phyloP scores from a whole-genome alignment of 2,113 vertebrate species.

The Ibidorhyncha struthersii region DNA sequence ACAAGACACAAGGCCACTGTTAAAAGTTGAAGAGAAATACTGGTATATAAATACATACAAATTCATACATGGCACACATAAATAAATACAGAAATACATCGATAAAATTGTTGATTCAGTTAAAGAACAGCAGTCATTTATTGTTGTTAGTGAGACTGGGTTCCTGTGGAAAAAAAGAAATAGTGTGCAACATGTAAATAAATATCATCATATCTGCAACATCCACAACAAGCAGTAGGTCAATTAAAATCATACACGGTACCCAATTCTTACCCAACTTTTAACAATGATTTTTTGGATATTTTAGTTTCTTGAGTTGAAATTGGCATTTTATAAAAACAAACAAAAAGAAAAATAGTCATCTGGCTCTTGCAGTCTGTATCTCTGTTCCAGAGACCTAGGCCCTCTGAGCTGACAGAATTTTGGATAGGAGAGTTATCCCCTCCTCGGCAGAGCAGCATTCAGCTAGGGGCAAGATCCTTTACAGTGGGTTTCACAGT shows the following conservation, averaged over 20 bases:
- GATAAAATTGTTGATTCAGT: not conserved
- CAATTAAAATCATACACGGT: not conserved
- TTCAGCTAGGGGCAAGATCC: not conserved
- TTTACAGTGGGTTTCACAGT: not conserved
- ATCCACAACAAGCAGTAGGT: not conserved
- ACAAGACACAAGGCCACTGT: not conserved
- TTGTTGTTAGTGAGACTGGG: not conserved
- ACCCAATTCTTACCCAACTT: not conserved
- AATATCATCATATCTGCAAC: not conserved
- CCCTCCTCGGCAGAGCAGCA: not conserved
- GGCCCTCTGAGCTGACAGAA: not conserved
- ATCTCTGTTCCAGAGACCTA: not conserved
- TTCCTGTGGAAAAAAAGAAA: not conserved
- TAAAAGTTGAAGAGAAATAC: not conserved
- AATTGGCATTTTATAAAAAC: not conserved
- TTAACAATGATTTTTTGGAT: not conserved
- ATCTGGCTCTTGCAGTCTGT: not conserved
- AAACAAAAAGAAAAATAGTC: not conserved
- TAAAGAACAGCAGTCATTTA: not conserved
- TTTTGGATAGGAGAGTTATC: not conserved
- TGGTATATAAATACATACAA: not conserved
- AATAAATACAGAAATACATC: not conserved
- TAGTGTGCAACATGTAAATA: not conserved
- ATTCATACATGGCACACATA: not conserved
- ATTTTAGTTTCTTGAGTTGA: not conserved